Evolutionary conservation across 2,888 invertebrate genomes (phyloP), one percentile per base, ranked within the genome.

Genomic region (Deladenus siricidicola): DNA sequence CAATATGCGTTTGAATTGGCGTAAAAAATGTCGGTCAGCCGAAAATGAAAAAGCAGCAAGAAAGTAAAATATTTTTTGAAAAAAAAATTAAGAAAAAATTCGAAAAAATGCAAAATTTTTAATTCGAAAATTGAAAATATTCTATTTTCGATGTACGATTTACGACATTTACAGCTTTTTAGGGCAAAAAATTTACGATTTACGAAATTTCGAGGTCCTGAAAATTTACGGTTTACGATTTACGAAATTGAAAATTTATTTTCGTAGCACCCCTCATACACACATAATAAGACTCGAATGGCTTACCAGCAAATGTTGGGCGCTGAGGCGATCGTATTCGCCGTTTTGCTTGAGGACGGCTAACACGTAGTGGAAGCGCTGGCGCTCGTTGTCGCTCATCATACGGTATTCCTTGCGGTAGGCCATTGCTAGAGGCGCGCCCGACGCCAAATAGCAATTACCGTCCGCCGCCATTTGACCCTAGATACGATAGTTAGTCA

Each of bases 311-410:
- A 69, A 64, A 62, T 77, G 77, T 50, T 75, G 69, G n/a, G 67
- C 44, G 23, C 67, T 67, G 8, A 77, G 56, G 34, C 72, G 60
- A 57, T 76, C 75, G 66, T 77, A 77, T 50, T 75, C 74, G 49
- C 77, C 77, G 57, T 70, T 74, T 53, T 69, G 64, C 57, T 77
- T 77, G 47, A 77, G 62, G 8, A 69, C 69, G 60, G 70, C 74
- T 59, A 77, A 51, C 17, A 77, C 77, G 50, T 66, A 67, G 64
- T 78, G 77, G 71, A 71, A 77, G 62, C 77, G 68, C 24, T 62
- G 58, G 50, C 77, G 68, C 64, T 77, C 77, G 26, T 72, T 69
- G 43, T 78, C 77, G 30, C 69, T 73, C 76, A 77, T 73, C 74
- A 77, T 76, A 51, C 76, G 67, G 63, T 78, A 78, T 62, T 76